Evolutionary conservation across 2,113 vertebrate genomes (phyloP).

Genomic region (Lepus americanus): DNA sequence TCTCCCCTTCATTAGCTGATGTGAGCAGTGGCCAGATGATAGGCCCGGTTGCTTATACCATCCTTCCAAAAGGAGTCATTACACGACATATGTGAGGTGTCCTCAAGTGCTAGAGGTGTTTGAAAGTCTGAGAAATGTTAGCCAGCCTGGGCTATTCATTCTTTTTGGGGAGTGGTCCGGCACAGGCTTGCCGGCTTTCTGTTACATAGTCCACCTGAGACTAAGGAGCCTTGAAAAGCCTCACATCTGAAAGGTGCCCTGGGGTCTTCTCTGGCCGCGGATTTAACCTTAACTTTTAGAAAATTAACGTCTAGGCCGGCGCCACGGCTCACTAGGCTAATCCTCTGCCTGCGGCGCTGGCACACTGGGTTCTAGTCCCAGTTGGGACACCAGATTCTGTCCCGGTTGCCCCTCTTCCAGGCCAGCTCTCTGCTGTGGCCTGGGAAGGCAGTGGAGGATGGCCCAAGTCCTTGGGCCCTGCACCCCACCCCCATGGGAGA

Average conservation of each 20-base stretch:
- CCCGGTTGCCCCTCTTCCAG: no score
- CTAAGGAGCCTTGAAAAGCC: conserved; percentile 13
- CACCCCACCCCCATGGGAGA: no score
- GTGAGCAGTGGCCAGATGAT: neutral
- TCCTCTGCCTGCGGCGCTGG: no score
- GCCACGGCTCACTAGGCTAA: no score
- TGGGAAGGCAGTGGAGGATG: no score
- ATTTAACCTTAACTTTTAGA: conserved; percentile 22
- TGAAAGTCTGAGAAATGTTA: neutral
- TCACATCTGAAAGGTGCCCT: neutral
- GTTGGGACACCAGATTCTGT: no score
- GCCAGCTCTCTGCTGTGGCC: no score
- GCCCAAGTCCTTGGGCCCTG: no score
- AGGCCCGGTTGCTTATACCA: neutral
- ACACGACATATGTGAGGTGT: neutral
- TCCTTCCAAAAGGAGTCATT: conserved; percentile 22
- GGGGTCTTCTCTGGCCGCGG: neutral
- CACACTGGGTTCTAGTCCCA: no score
- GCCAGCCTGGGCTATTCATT: neutral
- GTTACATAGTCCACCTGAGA: neutral
- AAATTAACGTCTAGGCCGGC: neutral
- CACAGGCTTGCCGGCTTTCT: neutral
- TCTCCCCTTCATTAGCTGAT: neutral
- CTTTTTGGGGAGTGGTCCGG: neutral
- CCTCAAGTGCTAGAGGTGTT: neutral